A percentile compares a stretch with the other conserved stretches of the same genome.
phyloP scores from a whole-genome alignment of 2,113 vertebrate genomes.

The Proterorhinus semilunaris region DNA sequence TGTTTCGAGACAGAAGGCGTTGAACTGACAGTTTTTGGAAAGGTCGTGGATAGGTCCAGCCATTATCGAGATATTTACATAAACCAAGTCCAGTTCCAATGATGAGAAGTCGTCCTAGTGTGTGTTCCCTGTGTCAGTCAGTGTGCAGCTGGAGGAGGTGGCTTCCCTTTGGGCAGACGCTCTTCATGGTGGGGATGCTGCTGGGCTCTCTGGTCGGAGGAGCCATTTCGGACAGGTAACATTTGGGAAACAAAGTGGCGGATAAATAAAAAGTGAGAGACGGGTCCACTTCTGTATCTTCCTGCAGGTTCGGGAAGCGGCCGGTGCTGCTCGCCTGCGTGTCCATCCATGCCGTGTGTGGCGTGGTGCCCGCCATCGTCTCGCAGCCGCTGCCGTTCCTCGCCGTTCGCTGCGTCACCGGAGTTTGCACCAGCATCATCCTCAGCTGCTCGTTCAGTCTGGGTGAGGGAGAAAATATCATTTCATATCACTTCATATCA shows the following conservation, averaged over 20 bases:
- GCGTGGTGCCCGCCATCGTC: conserved; percentile 56
- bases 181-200: conserved; percentile 68
- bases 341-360: conserved; percentile 46
- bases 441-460: conserved; percentile 71
- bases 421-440: conserved; percentile 66
- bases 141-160: conserved; percentile 50
- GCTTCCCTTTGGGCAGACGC: conserved; percentile 60
- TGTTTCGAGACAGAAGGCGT: too few species aligned
- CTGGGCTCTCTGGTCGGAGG: conserved; percentile 72
- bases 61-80: too few species aligned
- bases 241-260: too few species aligned
- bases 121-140: conserved; percentile 46
- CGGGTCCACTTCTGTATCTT: background rate
- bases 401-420: conserved; percentile 62
- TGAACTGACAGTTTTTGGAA: too few species aligned
- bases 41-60: too few species aligned
- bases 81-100: too few species aligned
- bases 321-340: conserved; percentile 60
- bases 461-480: conserved; percentile 43
- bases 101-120: too few species aligned
- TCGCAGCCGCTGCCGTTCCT: conserved; percentile 63
- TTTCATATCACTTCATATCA: too few species aligned
- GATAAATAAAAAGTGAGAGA: too few species aligned
- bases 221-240: conserved; percentile 67
- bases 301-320: conserved; percentile 69